A percentile compares a stretch with the other conserved stretches of the same genome.
Conservation (phyloP, 2,797 vertebrate species). For the Poecilia wingei region DNA sequence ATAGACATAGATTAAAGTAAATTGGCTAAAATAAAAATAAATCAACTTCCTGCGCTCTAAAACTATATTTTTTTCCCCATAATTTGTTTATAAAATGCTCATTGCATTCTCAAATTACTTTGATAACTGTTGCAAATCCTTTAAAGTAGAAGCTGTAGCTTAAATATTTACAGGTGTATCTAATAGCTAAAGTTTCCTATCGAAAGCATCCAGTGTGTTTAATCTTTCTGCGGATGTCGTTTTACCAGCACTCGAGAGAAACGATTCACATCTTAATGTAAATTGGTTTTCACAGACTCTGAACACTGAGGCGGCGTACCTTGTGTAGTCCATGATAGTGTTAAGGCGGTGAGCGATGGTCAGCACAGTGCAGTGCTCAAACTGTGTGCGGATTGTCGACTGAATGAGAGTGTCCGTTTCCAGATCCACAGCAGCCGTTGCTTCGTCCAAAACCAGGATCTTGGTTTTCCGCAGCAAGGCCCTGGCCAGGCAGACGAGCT, state of each 20-base stretch:
- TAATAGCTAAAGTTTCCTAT: background rate
- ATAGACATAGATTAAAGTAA: background rate
- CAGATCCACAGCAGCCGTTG: slow-evolving; percentile 91
- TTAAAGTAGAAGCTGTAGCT: background rate
- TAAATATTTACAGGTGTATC: background rate
- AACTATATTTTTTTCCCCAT: background rate
- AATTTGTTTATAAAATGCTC: background rate
- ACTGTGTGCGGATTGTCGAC: slow-evolving; percentile 86
- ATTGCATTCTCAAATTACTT: background rate
- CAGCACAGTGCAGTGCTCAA: slow-evolving; percentile 90
- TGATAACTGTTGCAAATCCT: background rate
- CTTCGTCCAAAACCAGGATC: slow-evolving; percentile 94
- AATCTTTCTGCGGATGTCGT: background rate
- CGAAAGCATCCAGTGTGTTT: background rate
- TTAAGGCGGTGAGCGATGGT: slow-evolving; percentile 92
- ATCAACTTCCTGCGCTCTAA: background rate
- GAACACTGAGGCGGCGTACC: slow-evolving; percentile 72
- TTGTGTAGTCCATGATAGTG: slow-evolving; percentile 91
- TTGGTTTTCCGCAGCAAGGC: slow-evolving; percentile 91
- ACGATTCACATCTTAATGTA: background rate
- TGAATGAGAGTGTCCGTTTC: slow-evolving; percentile 93
- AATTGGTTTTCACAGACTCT: background rate
- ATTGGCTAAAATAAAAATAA: background rate
- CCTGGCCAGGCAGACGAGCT: slow-evolving; percentile 92
- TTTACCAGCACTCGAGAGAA: background rate